Base-by-base conservation (phyloP, 2,797 vertebrate genomes). In the Microctenopoma steveboyesi region DNA sequence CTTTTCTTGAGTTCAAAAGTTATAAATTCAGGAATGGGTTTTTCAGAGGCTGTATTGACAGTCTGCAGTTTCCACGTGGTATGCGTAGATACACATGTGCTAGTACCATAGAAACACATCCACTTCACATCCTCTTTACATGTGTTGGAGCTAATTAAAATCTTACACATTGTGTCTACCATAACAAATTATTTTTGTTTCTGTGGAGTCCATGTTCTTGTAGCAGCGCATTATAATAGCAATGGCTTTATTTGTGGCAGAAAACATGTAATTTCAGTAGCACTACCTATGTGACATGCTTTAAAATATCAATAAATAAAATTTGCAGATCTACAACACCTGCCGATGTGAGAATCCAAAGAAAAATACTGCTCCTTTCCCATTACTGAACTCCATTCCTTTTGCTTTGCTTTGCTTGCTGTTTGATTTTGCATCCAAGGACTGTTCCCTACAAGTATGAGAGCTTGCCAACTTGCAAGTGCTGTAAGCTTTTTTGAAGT, bases 401-500 rank as follows among this genome's bases (percentile, higher is more conserved):
- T 8, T 42, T 42, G 33, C 70, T 78, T 79, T 69, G 3, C 33
- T 18, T 28, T 27, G 18, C 46, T 48, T 58, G 48, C 54, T 57
- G 30, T 33, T 60, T 16, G 27, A 30, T 64, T 60, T 61, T 65
- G 28, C 47, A 25, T 62, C 28, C 76, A 27, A 43, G 30, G 58
- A 62, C 56, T 15, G 15, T 52, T 86, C 30, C 25, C 30, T 42
- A 47, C 42, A n/a, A 7, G 5, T n/a, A 28, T 35, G 25, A 52
- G 39, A 7, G 52, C 61, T 57, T 50, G 49, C 46, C 43, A 69
- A 61, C 64, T 50, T 72, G 22, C 37, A 50, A 53, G 15, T 54
- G 54, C 15, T 54, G 63, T 57, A 58, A 69, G 53, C 69, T 76
- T 66, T 73, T 76, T 51, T 35, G 58, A 71, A 51, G 50, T 56